A percentile compares a stretch with the other conserved stretches of the same genome.
Conservation (phyloP, 2,888 invertebrate genomes). For the Troilus luridus region DNA sequence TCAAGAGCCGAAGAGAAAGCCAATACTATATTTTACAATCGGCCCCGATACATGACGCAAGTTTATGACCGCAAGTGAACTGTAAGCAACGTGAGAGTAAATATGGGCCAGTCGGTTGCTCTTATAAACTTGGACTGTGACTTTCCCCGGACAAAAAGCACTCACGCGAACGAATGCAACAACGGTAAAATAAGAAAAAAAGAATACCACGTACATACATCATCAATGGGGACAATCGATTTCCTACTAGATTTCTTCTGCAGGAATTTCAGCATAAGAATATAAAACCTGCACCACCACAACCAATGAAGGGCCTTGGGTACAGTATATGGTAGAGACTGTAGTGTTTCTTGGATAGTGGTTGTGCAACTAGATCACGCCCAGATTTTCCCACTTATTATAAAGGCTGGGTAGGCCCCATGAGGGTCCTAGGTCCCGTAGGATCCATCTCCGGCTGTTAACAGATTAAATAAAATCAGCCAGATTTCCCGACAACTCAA, state of each 20-base stretch:
- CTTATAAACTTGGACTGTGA: conserved; percentile 31
- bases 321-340: too few species aligned
- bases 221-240: background rate
- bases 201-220: background rate
- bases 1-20: background rate
- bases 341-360: too few species aligned
- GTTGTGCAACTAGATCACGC: too few species aligned
- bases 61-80: conserved; percentile 40
- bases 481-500: too few species aligned
- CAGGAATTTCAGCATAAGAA: background rate
- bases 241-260: background rate
- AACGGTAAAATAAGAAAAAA: conserved; percentile 12
- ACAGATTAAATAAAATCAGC: too few species aligned
- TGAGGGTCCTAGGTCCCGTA: too few species aligned
- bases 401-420: too few species aligned
- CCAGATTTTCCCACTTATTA: too few species aligned
- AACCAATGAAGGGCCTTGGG: too few species aligned
- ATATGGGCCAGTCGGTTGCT: conserved; percentile 19
- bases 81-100: conserved; percentile 12
- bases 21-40: conserved; percentile 13
- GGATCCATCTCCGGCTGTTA: too few species aligned
- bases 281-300: background rate
- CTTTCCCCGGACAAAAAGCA: background rate
- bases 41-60: conserved; percentile 45
- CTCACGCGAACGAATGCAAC: conserved; percentile 11